Percentiles rank a stretch among this genome's conserved stretches.
phyloP scores from a whole-genome alignment of 92 coral and sea anemone genomes.

The Actinostola sp. region DNA sequence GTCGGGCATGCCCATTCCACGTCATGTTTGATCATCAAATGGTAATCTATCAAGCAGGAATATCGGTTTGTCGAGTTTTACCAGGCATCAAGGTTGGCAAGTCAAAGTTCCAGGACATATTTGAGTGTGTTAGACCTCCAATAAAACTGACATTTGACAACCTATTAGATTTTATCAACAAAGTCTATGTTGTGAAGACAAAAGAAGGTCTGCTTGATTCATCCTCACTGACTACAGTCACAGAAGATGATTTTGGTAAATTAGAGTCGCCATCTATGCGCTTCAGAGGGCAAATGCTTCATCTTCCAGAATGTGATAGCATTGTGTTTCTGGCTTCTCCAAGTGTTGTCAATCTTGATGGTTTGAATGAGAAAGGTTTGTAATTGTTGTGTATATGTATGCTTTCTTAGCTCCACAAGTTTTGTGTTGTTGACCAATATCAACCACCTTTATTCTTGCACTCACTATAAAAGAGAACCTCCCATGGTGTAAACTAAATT shows the following conservation, averaged over 20 bases:
- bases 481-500: too few species aligned
- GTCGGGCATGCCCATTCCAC: conserved; percentile 97
- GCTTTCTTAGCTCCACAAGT: background rate
- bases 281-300: conserved; percentile 96
- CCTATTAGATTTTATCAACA: conserved; percentile 79
- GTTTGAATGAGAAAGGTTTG: conserved; percentile 96
- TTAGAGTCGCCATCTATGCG: conserved; percentile 97
- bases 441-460: too few species aligned
- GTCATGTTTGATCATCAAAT: conserved; percentile 80
- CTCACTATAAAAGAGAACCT: too few species aligned
- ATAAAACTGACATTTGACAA: conserved; percentile 72
- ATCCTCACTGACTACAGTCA: conserved; percentile 83
- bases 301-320: conserved; percentile 93
- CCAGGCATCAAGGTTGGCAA: conserved; percentile 82
- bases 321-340: conserved; percentile 93
- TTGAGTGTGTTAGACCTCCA: conserved; percentile 87
- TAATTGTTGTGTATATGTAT: background rate
- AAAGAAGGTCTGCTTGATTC: conserved; percentile 91
- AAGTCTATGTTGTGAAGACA: conserved; percentile 86
- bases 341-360: conserved; percentile 95
- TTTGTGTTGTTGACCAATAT: too few species aligned
- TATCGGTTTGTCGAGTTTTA: conserved; percentile 81
- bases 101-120: conserved; percentile 70
- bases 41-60: conserved; percentile 94
- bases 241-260: conserved; percentile 83